Base-by-base conservation (phyloP, 2,888 invertebrate species). In the Diaperis boleti region DNA sequence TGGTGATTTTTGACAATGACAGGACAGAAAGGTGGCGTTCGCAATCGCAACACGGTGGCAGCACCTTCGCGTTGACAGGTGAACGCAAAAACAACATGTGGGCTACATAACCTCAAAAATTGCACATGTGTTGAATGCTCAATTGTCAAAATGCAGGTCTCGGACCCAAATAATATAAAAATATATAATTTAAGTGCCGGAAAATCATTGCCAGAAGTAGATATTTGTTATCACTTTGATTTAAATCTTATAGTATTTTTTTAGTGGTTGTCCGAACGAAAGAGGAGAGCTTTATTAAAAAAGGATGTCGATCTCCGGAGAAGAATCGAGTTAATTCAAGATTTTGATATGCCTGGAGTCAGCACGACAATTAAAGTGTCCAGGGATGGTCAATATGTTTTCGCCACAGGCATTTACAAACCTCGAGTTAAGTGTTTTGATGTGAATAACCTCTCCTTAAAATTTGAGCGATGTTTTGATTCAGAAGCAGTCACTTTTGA, bases 321-420 rank as follows among this genome's bases (percentile, higher is more conserved):
- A 71, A 86, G 96, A 76, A 95, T 99, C 72, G 95, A 98, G 82
- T 88, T 99, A 35, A 94, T 99, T 69, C 99, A 99, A 83, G 99
- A 99, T 78, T 99, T 99, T 85, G 95, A 97, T 72, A 99, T 99
- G 99, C 98, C 99, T 17, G 95, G 91, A 45, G 87, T 98, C 0
- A 96, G 96, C 76, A 92, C 91, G 11, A 88, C 89, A 50, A 86
- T 99, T 15, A 86, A 89, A 74, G 87, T 95, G 67, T 94, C 98
- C 5, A 90, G 87, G 71, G 98, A 99, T 85, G 93, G 94, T 11
- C 92, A 97, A 69, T 97, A 93, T 77, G 89, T 99, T 65, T 84
- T 97, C 77, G 93, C 94, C 1, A 91, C 97, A 26, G 98, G 98
- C 44, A 93, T 92, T 65, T 99, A 99, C 79, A 99, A 99, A 78